A percentile compares a stretch with the other conserved stretches of the same genome.
phyloP scores from a whole-genome alignment of 2,797 vertebrate species.

The Hippoglossus hippoglossus region DNA sequence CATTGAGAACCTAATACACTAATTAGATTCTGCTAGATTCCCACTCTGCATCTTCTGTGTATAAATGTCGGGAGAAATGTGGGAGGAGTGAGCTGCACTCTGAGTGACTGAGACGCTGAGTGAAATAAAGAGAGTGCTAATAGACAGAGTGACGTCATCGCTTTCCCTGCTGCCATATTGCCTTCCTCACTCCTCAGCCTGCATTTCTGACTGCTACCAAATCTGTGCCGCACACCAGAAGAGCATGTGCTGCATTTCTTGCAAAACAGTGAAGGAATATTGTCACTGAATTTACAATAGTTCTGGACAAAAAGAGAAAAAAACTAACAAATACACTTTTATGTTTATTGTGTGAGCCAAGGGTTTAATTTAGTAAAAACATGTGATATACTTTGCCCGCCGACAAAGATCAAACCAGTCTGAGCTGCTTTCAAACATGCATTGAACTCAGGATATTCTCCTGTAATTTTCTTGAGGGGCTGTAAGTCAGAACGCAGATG shows the following conservation, averaged over 20 bases:
- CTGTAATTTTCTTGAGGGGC: no score
- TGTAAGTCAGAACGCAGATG: no score
- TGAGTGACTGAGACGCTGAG: conserved; percentile 53
- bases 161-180: conserved; percentile 61
- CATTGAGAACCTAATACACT: neutral
- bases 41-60: conserved; percentile 5
- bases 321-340: no score
- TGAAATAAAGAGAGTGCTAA: conserved; percentile 55
- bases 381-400: no score
- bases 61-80: neutral
- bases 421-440: no score
- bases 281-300: neutral
- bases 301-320: neutral
- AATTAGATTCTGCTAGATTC: neutral
- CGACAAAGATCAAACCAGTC: no score
- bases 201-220: conserved; percentile 20
- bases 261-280: neutral
- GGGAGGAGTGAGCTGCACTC: conserved; percentile 31
- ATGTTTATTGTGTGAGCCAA: no score
- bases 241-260: neutral
- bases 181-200: conserved; percentile 49
- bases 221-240: neutral
- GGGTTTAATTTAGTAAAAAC: neutral
- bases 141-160: conserved; percentile 58
- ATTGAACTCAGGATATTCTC: no score